These are phyloP conservation scores for Leucoraja erinaceus DNA, from an alignment of 2,113 vertebrate genomes.

Conservation along the genomic window DNA sequence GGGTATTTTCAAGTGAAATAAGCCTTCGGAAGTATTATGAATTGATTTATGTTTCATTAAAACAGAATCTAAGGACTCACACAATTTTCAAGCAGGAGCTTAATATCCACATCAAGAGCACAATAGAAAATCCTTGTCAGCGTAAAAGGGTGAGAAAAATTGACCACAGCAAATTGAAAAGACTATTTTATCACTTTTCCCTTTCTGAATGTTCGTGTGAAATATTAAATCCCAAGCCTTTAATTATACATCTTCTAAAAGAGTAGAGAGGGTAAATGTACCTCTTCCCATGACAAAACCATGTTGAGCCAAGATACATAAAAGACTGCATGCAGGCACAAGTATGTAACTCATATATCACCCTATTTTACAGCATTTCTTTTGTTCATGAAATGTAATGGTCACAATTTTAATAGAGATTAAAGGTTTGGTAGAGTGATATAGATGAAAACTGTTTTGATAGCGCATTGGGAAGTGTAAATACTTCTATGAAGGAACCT, in stretches of 20 bases:
- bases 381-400: not conserved
- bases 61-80: not conserved
- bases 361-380: not conserved
- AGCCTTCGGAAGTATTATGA: not conserved
- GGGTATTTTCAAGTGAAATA: no score
- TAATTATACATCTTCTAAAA: not conserved
- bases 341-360: not conserved
- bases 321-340: not conserved
- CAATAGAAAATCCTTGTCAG: not conserved
- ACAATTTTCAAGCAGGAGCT: not conserved
- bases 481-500: not conserved
- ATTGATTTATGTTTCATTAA: not conserved
- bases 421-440: not conserved
- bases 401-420: not conserved
- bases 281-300: not conserved
- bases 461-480: no score
- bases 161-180: not conserved
- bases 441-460: not conserved
- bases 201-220: not conserved
- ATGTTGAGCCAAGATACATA: not conserved
- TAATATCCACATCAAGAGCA: not conserved
- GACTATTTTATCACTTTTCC: not conserved
- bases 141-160: not conserved
- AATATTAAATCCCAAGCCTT: not conserved
- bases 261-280: not conserved